Evolutionary conservation across 2,888 invertebrate species (phyloP).

Genomic region (Aphodius granarius): DNA sequence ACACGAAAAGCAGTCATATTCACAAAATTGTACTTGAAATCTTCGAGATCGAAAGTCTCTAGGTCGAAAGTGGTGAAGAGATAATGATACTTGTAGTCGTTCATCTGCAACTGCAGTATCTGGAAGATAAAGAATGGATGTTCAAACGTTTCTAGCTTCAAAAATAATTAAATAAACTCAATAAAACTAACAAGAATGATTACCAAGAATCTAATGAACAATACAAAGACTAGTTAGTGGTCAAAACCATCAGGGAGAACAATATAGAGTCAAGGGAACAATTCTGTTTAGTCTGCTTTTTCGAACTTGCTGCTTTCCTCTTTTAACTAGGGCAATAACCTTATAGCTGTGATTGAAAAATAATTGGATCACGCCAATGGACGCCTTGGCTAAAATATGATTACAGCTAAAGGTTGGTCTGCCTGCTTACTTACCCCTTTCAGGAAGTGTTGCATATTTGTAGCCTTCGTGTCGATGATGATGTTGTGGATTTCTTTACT

Average conservation of each 20-base stretch:
- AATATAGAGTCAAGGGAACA: too few species aligned
- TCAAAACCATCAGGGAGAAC: too few species aligned
- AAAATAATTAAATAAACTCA: too few species aligned
- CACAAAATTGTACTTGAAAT: slow-evolving; percentile 91
- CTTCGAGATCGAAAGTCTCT: slow-evolving; percentile 76
- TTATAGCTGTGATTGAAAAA: slow-evolving; percentile 5
- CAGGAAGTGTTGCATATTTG: slow-evolving; percentile 71
- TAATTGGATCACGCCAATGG: background rate
- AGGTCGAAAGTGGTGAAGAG: slow-evolving; percentile 74
- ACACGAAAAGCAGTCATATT: slow-evolving; percentile 91
- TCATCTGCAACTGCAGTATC: slow-evolving; percentile 82
- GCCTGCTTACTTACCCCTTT: slow-evolving; percentile 73
- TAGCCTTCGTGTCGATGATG: slow-evolving; percentile 74
- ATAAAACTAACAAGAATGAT: too few species aligned
- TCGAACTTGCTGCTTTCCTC: too few species aligned
- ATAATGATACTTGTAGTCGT: slow-evolving; percentile 83
- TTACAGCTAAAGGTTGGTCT: slow-evolving; percentile 44
- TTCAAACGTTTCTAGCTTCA: too few species aligned
- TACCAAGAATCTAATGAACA: too few species aligned
- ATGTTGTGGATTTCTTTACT: slow-evolving; percentile 75
- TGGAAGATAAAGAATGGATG: slow-evolving; percentile 56
- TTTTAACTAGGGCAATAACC: background rate
- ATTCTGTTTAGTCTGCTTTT: too few species aligned
- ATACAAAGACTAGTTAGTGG: too few species aligned
- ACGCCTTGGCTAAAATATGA: background rate